Base-by-base conservation (phyloP, 2,113 vertebrate genomes). In the Scomber japonicus region DNA sequence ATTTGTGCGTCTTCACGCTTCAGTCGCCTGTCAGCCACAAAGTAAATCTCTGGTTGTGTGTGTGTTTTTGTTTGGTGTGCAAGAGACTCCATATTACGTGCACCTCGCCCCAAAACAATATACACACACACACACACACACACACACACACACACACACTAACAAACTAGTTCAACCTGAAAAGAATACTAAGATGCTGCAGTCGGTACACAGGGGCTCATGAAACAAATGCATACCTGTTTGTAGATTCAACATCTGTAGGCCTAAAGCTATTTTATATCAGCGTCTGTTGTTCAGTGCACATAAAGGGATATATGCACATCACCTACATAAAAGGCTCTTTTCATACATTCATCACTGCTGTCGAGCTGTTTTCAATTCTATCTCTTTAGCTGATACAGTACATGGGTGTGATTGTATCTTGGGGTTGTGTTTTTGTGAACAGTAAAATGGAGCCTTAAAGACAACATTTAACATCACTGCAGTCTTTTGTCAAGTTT, bases 1-100 rank as follows among this genome's bases (percentile, higher is more conserved):
- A 81, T 88, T 86, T 65, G 68, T 81, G 24, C 24, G 79, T 83
- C 67, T 85, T 78, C 65, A 75, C 44, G 60, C 77, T 73, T 78
- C 66, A 50, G 46, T 80, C 2, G 61, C 53, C 69, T 77, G 78
- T 87, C 82, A 62, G 56, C 75, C 63, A 46, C 67, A 71, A 71
- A 76, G 71, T 79, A 78, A 75, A 86, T 77, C 51, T 67, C 2
- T 21, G 16, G 35, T 24, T 21, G 63, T 60, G 44, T 60, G 44
- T 56, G 51, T 77, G 71, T 57, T 55, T 66, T 51, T 57, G 48
- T 31, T 5, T 46, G n/a, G 21, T 48, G 51, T 74, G 53, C 12
- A 5, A 24, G 35, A n/a, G 13, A 8, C 71, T 51, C 53, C 19
- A 10, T 45, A 21, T 17, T 73, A n/a, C 14, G 11, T 68, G 30